Base-by-base conservation (phyloP, 2,797 vertebrate genomes). In the Thalassophryne amazonica region DNA sequence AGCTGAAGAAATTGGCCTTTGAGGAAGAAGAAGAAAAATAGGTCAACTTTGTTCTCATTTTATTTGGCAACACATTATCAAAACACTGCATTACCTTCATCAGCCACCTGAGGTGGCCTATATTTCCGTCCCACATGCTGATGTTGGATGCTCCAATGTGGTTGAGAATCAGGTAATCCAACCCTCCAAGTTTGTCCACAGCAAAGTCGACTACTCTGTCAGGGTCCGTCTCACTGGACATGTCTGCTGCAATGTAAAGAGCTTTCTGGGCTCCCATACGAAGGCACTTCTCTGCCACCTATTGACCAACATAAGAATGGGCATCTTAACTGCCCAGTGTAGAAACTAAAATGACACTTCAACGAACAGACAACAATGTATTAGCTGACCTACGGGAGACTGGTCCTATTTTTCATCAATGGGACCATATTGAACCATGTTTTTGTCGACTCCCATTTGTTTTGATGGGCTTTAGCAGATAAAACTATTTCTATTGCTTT, bases 1-100 rank as follows among this genome's bases (percentile, higher is more conserved):
- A 97, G 69, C 94, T 97, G 52, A 94, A 78, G 69, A 95, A 95
- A 79, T 97, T 97, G 32, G 93, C 92, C 95, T 96, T 76, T 52
- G 63, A n/a, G 9, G 43, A 42, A 38, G 13, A 7, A n/a, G 11
- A 22, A n/a, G n/a, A n/a, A 1, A 28, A 3, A 56, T 4, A 21
- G 6, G 38, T 60, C 7, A 66, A 20, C 9, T 21, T 28, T 15
- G 2, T n/a, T n/a, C 12, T 28, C 1, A 10, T 18, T 29, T 34
- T 11, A 40, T 13, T 9, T 39, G 20, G 10, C 8, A 17, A 20
- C 5, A 17, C 2, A 42, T 3, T 1, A 15, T 45, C 4, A 49
- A 43, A 37, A 37, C 3, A 13, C 14, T 40, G 28, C n/a, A 19
- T n/a, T 81, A 96, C 93, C 93, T 95, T 88, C 91, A 93, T 82